phyloP scores from a whole-genome alignment of 2,797 vertebrate genomes.

The Podarcis siculus region DNA sequence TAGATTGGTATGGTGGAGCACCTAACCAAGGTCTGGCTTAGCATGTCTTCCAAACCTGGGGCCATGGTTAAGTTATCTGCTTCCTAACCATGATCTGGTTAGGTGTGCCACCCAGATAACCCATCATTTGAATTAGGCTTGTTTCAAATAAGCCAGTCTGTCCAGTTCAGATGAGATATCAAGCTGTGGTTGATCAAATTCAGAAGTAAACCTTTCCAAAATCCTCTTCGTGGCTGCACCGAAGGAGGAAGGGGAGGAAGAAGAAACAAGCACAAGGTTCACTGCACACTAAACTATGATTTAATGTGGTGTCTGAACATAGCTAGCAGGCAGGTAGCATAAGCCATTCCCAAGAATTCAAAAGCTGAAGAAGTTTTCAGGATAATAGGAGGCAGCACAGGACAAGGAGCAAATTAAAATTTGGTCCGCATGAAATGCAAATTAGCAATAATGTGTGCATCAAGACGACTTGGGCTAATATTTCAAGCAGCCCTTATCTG shows the following conservation, averaged over 20 bases:
- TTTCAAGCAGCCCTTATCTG: constrained; percentile 61
- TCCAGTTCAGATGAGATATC: background rate
- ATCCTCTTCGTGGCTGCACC: background rate
- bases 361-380: constrained; percentile 15
- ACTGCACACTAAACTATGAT: too few relatives aligned
- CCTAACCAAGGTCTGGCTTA: background rate
- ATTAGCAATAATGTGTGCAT: constrained; percentile 43
- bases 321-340: background rate
- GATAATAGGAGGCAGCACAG: constrained; percentile 10
- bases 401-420: constrained; percentile 32
- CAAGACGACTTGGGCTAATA: constrained; percentile 50
- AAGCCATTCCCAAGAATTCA: background rate
- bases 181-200: background rate
- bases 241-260: background rate
- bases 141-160: background rate
- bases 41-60: background rate
- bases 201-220: background rate
- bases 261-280: too few relatives aligned
- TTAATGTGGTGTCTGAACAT: too few relatives aligned
- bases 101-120: background rate
- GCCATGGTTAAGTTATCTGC: background rate
- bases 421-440: constrained; percentile 38
- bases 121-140: background rate
- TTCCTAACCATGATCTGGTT: background rate
- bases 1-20: too few relatives aligned